A percentile compares a stretch with the other conserved stretches of the same genome.
These are phyloP conservation scores for Botia almorhae DNA, from an alignment of 2,797 vertebrate species.

Conservation along the genomic window DNA sequence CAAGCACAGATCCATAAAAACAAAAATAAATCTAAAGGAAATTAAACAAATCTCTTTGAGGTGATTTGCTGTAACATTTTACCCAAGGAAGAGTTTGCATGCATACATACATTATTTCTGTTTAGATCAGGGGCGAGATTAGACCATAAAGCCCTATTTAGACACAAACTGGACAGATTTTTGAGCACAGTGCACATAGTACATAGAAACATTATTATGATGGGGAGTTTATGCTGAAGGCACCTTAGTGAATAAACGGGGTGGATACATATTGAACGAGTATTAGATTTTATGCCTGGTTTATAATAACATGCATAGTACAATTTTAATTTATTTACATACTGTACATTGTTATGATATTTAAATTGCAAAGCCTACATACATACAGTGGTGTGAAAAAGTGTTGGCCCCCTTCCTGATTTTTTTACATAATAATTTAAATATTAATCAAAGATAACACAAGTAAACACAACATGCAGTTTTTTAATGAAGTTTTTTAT, in stretches of 20 bases:
- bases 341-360: too few species aligned
- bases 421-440: too few species aligned
- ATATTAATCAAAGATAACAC: too few species aligned
- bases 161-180: slow-evolving; percentile 15
- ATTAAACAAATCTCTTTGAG: slow-evolving; percentile 63
- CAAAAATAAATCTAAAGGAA: slow-evolving; percentile 52
- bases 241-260: not conserved
- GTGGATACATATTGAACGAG: too few species aligned
- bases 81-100: slow-evolving; percentile 58
- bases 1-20: not conserved
- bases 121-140: slow-evolving; percentile 15
- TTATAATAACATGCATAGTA: not conserved
- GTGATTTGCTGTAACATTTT: slow-evolving; percentile 58
- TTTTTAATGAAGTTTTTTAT: too few species aligned
- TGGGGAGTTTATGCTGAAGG: not conserved
- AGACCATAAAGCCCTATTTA: slow-evolving; percentile 26
- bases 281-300: not conserved
- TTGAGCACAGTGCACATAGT: not conserved
- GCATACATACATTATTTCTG: slow-evolving; percentile 59
- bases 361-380: too few species aligned
- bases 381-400: too few species aligned
- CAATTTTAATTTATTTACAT: too few species aligned
- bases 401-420: too few species aligned
- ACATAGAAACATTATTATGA: not conserved
- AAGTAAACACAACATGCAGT: too few species aligned